Evolutionary conservation across 92 coral and sea anemone species (phyloP).

Genomic region (Epizoanthus rinbou): DNA sequence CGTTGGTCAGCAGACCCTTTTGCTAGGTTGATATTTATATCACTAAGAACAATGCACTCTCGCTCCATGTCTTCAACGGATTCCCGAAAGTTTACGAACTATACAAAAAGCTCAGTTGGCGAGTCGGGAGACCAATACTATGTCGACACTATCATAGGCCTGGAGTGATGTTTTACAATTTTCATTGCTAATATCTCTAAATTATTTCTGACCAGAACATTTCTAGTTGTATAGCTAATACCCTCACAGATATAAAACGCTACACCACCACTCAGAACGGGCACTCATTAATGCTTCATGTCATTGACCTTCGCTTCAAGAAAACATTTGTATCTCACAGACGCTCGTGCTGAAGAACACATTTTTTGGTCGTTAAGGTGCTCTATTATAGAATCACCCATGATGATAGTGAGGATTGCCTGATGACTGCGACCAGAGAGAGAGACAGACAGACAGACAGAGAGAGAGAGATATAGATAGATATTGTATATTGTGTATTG

Average conservation of each 20-base stretch:
- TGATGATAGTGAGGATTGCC: conserved; percentile 8
- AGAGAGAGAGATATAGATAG: too few species aligned
- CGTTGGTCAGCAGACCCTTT: neutral
- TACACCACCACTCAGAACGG: conserved; percentile 7
- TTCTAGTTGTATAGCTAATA: neutral
- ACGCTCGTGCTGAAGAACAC: conserved; percentile 3
- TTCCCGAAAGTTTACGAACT: conserved; percentile 17
- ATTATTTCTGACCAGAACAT: neutral
- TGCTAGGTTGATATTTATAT: neutral
- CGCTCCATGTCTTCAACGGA: neutral
- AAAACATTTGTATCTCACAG: conserved; percentile 3
- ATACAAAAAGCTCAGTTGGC: neutral
- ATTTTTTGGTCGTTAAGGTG: neutral
- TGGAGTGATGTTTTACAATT: conserved; percentile 11
- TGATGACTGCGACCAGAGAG: conserved; percentile 2
- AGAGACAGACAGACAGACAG: too few species aligned
- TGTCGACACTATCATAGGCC: conserved; percentile 8
- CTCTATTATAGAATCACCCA: conserved; percentile 17
- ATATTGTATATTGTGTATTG: too few species aligned
- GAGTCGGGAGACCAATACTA: conserved; percentile 16
- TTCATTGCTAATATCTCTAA: conserved; percentile 17
- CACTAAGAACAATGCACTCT: conserved; percentile 1
- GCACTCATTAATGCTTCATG: conserved; percentile 20
- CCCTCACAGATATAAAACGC: conserved; percentile 3
- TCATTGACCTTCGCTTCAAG: conserved; percentile 21